These are phyloP conservation scores for Rana temporaria DNA, from an alignment of 2,113 vertebrate species.

Conservation along the genomic window DNA sequence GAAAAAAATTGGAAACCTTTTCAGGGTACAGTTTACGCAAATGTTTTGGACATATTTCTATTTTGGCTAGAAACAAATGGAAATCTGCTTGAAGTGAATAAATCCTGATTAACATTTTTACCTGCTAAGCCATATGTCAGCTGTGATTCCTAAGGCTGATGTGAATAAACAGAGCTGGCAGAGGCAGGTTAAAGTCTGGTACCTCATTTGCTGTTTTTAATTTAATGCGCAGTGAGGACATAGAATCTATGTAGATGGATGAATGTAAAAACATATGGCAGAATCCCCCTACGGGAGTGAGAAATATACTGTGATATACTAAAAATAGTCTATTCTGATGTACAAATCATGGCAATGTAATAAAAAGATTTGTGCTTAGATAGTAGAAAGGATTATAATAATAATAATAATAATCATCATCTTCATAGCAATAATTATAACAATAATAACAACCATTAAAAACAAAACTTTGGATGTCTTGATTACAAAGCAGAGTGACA, in stretches of 20 bases:
- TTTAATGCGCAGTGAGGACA: background rate
- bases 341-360: background rate
- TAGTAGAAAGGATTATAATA: no score
- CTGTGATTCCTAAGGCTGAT: background rate
- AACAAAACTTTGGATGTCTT: no score
- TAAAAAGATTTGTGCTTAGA: background rate
- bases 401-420: no score
- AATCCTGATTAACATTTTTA: constrained; percentile 15
- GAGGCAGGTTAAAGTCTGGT: background rate
- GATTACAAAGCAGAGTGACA: no score
- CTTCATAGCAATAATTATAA: no score
- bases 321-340: background rate
- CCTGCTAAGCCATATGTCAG: background rate
- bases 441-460: no score
- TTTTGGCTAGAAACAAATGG: background rate
- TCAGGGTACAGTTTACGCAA: no score
- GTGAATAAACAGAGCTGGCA: background rate
- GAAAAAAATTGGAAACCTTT: no score
- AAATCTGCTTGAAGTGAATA: background rate
- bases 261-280: constrained; percentile 15
- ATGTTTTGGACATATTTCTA: background rate
- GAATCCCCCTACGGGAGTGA: background rate
- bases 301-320: background rate
- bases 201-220: constrained; percentile 1
- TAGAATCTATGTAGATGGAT: constrained; percentile 9